A percentile compares a stretch with the other conserved stretches of the same genome.
phyloP scores from a whole-genome alignment of 2,797 vertebrate species.

The Aeoliscus strigatus region DNA sequence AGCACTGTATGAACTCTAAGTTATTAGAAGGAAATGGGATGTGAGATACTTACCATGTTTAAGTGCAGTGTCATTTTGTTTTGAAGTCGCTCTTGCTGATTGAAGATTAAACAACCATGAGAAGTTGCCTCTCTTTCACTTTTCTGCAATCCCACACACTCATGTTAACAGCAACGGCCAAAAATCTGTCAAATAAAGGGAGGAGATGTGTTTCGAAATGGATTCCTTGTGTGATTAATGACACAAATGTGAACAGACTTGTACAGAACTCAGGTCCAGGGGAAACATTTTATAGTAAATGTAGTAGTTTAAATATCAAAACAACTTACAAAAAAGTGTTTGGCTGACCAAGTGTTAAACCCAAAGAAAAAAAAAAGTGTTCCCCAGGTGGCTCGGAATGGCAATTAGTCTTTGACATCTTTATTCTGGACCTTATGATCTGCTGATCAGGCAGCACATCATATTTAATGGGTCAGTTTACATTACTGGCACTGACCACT shows the following conservation, averaged over 20 bases:
- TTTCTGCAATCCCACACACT: slow-evolving; percentile 4
- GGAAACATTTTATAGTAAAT: slow-evolving; percentile 1
- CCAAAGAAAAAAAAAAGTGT: background rate
- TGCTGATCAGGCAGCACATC: slow-evolving; percentile 49
- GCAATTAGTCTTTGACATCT: slow-evolving; percentile 8
- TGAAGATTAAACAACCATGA: too few relatives aligned
- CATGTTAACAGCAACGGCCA: slow-evolving; percentile 10
- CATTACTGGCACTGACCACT: slow-evolving; percentile 46
- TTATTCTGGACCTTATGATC: slow-evolving; percentile 36
- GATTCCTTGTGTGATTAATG: slow-evolving; percentile 5
- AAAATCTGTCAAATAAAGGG: slow-evolving; percentile 22
- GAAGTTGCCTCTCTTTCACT: background rate
- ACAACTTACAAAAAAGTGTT: too few relatives aligned
- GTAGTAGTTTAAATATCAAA: background rate
- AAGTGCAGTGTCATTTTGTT: too few relatives aligned
- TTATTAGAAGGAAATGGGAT: too few relatives aligned
- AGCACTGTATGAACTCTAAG: too few relatives aligned
- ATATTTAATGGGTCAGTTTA: slow-evolving; percentile 65
- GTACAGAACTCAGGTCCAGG: background rate
- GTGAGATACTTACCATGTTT: too few relatives aligned
- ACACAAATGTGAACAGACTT: slow-evolving; percentile 6
- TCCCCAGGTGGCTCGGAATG: slow-evolving; percentile 4
- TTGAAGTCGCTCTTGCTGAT: too few relatives aligned
- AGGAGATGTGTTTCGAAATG: slow-evolving; percentile 24
- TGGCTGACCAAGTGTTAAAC: background rate